Evolutionary conservation across 2,113 vertebrate species (phyloP), one percentile per base, ranked within the genome.

Genomic region (Gobiocypris rarus): DNA sequence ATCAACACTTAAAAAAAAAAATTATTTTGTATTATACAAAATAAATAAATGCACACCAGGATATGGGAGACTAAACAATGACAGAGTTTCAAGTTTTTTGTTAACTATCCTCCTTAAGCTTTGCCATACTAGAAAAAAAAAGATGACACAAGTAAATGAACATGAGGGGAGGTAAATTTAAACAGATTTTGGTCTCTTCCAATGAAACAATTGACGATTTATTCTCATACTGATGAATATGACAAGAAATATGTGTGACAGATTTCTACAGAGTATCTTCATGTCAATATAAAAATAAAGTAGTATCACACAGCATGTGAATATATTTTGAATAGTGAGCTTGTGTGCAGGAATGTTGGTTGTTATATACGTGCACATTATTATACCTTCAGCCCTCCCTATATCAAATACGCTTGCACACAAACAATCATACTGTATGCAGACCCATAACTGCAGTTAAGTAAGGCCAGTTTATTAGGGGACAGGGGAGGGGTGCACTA

Each of bases 231-330:
- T 31, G 10, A 77, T 31, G 80, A 85, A 81, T 88, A 88, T 89
- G 89, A 90, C 86, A 89, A 89, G 70, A 89, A 84, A 91, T 88
- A 87, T 88, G 67, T 86, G 86, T 82, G 77, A 89, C 86, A 87
- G 71, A 79, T 91, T 81, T 91, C 86, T 90, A 90, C 82, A 86
- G 75, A 85, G 84, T 90, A 86, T 87, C 84, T 83, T 91, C 82
- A 91, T 90, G 85, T 90, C 90, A 91, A 89, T 94, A 94, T 88
- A 94, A 94, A 94, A 94, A 94, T 93, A 94, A 93, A 87, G 73
- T 75, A 75, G 88, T 90, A 89, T 93, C 90, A 90, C 84, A 88
- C 43, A 90, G 84, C 86, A 87, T 91, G 83, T 87, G 69, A 87
- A 91, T 82, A 90, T 87, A 83, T 90, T 85, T 90, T 82, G 81